Percentiles rank a stretch among this genome's conserved stretches.
phyloP scores from a whole-genome alignment of 2,888 invertebrate genomes.

The Xanthia icteritia region DNA sequence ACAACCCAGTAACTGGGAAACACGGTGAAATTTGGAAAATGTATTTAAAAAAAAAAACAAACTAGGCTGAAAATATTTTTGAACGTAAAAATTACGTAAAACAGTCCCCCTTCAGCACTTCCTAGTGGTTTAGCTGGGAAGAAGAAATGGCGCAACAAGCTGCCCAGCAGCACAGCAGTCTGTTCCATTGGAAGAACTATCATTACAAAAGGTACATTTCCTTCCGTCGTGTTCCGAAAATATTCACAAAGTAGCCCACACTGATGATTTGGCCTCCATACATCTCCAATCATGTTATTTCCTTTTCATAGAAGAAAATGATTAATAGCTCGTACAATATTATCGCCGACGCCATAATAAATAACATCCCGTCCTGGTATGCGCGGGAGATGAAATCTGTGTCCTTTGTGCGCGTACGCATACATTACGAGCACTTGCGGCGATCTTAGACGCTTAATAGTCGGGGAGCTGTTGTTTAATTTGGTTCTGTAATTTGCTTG shows the following conservation, averaged over 20 bases:
- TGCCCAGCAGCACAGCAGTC: not conserved
- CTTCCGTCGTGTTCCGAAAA: not conserved
- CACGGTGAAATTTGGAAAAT: too few relatives aligned
- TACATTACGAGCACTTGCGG: constrained; percentile 44
- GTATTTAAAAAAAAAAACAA: too few relatives aligned
- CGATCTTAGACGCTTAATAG: constrained; percentile 48
- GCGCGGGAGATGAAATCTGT: constrained; percentile 54
- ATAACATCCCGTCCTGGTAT: constrained; percentile 39
- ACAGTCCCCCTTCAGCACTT: too few relatives aligned
- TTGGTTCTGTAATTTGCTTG: too few relatives aligned
- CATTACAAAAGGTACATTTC: not conserved
- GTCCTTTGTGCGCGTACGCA: constrained; percentile 52
- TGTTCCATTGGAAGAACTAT: not conserved
- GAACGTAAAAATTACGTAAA: too few relatives aligned
- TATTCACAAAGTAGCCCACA: not conserved
- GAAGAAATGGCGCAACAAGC: not conserved
- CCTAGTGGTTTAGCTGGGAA: too few relatives aligned
- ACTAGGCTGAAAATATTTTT: too few relatives aligned
- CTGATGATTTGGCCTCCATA: not conserved
- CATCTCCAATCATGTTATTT: not conserved
- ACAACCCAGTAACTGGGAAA: too few relatives aligned
- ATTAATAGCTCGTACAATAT: not conserved
- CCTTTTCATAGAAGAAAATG: not conserved
- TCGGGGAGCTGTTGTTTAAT: constrained; percentile 17
- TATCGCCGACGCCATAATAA: constrained; percentile 24